Evolutionary conservation across 2,113 vertebrate genomes (phyloP), one percentile per base, ranked within the genome.

Genomic region (Sylvilagus bachmani): DNA sequence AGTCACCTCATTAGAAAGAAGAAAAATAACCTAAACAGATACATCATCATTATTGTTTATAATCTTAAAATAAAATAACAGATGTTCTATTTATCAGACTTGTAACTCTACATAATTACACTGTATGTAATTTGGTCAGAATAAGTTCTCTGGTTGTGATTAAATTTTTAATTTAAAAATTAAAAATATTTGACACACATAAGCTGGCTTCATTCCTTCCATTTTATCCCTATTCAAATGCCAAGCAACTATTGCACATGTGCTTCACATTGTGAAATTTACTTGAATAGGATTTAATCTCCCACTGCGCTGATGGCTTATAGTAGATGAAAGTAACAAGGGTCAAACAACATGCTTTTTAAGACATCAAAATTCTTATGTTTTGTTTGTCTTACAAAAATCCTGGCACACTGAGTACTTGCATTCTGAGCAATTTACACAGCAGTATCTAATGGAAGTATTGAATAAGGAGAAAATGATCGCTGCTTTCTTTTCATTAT

Each of bases 1-100:
- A 89, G 64, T 92, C 80, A 71, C 62, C 53, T 84, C 27, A 71
- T 78, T 92, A 88, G 38, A 77, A 77, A 62, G 53, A 75, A 36
- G 11, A 49, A 58, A 44, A 38, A 36, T 14, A 61, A 70, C 16
- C 21, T 58, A 44, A 53, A 62, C n/a, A 38, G 14, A 24, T 2
- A 62, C n/a, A 89, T 44, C 38, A 70, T 51, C 31, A 77, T 69
- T 73, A 31, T 36, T 53, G 12, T 55, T 64, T 24, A 55, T 78
- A 38, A 64, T 83, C 77, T 82, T 86, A 95, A 81, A 67, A 80
- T 91, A 91, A 87, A 84, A 25, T 71, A 38, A 31, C 21, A 83
- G 36, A 55, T 22, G 27, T 21, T 38, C 64, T 71, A 71, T 58
- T 89, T 84, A 24, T 22, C 64, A 64, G 71, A 27, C 22, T 64